Conservation (phyloP, 1,140 invertebrate species). For the Nasonia vitripennis region DNA sequence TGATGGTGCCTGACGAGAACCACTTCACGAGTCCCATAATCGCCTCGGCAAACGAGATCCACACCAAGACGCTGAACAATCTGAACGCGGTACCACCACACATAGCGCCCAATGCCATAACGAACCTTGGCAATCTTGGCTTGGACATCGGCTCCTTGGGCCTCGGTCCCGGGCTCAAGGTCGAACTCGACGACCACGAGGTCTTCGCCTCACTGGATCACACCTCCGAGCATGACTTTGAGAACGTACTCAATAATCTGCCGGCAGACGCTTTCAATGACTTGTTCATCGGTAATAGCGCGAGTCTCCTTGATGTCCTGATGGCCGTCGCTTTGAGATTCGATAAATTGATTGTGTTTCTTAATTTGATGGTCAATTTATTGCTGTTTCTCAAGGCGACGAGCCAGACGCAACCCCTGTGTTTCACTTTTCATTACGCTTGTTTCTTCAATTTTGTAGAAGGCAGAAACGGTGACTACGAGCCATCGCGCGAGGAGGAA, state of each 20-base stretch:
- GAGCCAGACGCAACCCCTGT: constrained; percentile 21
- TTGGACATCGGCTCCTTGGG: constrained; percentile 68
- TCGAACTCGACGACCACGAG: constrained; percentile 72
- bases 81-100: constrained; percentile 53
- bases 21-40: constrained; percentile 54
- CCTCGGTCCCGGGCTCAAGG: constrained; percentile 68
- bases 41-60: constrained; percentile 60
- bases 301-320: constrained; percentile 42
- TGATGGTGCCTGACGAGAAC: constrained; percentile 60
- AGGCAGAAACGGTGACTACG: constrained; percentile 83
- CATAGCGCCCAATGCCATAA: not conserved
- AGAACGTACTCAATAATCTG: constrained; percentile 91
- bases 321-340: not conserved
- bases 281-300: constrained; percentile 84
- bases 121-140: constrained; percentile 60
- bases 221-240: constrained; percentile 90
- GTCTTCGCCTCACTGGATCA: constrained; percentile 76
- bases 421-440: constrained; percentile 29
- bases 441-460: constrained; percentile 72
- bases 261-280: constrained; percentile 94
- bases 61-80: constrained; percentile 71
- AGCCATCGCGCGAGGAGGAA: constrained; percentile 85
- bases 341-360: not conserved
- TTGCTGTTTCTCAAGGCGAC: not conserved
- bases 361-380: not conserved